These are phyloP conservation scores for Monopis laevigella DNA, from an alignment of 2,888 invertebrate species.

Conservation along the genomic window DNA sequence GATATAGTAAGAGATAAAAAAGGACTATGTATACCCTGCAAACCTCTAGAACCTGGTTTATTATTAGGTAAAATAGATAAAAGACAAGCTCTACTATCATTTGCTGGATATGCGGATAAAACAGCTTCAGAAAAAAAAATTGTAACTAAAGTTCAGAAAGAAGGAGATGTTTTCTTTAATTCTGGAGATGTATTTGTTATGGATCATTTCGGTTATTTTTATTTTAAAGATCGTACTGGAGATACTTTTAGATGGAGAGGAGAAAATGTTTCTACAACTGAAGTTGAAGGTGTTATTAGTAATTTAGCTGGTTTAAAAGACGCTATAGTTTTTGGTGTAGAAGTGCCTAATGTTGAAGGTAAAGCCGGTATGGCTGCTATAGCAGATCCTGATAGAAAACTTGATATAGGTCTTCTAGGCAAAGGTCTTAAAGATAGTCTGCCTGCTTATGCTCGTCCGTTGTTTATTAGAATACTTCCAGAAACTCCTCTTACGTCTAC, in stretches of 20 bases:
- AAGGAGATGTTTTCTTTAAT: constrained; percentile 91
- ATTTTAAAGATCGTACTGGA: constrained; percentile 90
- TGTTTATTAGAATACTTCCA: constrained; percentile 83
- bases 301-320: constrained; percentile 80
- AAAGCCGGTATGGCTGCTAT: constrained; percentile 95
- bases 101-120: constrained; percentile 61
- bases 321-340: constrained; percentile 90
- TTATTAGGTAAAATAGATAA: constrained; percentile 74
- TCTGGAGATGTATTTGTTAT: constrained; percentile 90
- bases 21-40: constrained; percentile 81
- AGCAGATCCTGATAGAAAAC: constrained; percentile 73
- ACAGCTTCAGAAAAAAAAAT: constrained; percentile 88
- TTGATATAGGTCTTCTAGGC: constrained; percentile 66
- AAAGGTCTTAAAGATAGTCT: constrained; percentile 63
- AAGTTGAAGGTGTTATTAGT: constrained; percentile 92
- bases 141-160: constrained; percentile 78
- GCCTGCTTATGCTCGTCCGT: constrained; percentile 85
- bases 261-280: constrained; percentile 96
- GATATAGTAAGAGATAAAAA: constrained; percentile 77
- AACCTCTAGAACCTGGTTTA: constrained; percentile 85
- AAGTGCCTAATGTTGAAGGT: constrained; percentile 84
- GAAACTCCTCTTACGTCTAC: constrained; percentile 85
- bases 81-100: constrained; percentile 52
- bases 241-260: constrained; percentile 93
- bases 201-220: constrained; percentile 93